phyloP scores from a whole-genome alignment of 2,888 invertebrate genomes.

The Ophion ventricosus region DNA sequence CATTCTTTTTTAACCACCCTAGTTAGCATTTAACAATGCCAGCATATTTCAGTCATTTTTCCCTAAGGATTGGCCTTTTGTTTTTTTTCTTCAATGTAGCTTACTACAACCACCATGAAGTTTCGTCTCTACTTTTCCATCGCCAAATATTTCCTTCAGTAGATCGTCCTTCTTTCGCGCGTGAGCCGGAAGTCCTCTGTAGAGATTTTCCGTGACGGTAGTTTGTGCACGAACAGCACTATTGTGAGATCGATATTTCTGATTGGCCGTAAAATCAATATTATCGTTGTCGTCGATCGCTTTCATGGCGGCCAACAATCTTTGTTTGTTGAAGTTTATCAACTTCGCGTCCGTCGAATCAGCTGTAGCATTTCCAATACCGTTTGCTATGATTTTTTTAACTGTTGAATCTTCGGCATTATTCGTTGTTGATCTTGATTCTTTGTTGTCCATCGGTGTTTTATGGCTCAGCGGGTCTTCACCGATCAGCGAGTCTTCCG shows the following conservation, averaged over 20 bases:
- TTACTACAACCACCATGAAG: slow-evolving; percentile 73
- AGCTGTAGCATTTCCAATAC: background rate
- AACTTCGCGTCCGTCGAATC: slow-evolving; percentile 56
- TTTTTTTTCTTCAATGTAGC: slow-evolving; percentile 69
- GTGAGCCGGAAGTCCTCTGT: slow-evolving; percentile 78
- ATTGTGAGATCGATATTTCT: slow-evolving; percentile 69
- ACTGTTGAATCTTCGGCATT: background rate
- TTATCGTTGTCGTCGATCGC: slow-evolving; percentile 86
- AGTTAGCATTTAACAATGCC: background rate
- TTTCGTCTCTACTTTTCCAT: slow-evolving; percentile 74
- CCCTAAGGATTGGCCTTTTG: background rate
- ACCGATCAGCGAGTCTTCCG: background rate
- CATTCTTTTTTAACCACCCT: background rate
- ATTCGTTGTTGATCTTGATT: background rate
- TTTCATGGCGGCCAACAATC: slow-evolving; percentile 86
- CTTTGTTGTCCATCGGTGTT: background rate
- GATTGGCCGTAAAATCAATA: slow-evolving; percentile 75
- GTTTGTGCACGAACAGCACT: slow-evolving; percentile 71
- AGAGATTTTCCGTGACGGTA: slow-evolving; percentile 78
- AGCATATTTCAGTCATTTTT: slow-evolving; percentile 4
- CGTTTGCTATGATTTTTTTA: slow-evolving; percentile 20
- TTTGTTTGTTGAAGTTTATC: slow-evolving; percentile 84
- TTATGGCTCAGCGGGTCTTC: slow-evolving; percentile 7
- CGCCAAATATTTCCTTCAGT: slow-evolving; percentile 77
- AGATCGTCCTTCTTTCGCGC: slow-evolving; percentile 76